Base-by-base conservation (phyloP, 2,113 vertebrate genomes). In the Globicephala melas region DNA sequence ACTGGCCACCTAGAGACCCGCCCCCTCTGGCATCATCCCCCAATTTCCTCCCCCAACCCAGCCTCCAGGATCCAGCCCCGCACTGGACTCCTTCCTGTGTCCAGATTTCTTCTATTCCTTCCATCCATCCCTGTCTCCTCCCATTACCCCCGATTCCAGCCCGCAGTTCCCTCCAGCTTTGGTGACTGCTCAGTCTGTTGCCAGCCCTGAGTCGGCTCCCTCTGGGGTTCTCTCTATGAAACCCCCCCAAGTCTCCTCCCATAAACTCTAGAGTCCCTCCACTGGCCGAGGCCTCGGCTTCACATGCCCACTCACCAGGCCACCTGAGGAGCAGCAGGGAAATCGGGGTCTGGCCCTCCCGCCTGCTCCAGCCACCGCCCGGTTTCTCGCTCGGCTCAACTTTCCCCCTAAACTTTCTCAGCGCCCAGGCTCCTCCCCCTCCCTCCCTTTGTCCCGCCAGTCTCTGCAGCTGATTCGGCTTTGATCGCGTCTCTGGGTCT, bases 321-420 rank as follows among this genome's bases (percentile, higher is more conserved):
- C 97, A 50, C 81, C 80, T 95, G 89, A 70, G 81, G 70, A 94
- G 83, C 87, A 21, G 89, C 83, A 15, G 83, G 90, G 88, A 96
- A 95, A 88, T 79, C 71, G 3, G 71, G 94, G 83, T 93, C 53
- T 12, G 88, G 92, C 92, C 80, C 73, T 47, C 67, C 50, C 0
- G 36, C 96, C 38, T 2, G 44, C 44, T 70, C 17, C 96, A 92
- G 96, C 81, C 97, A 95, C 96, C 85, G 80, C 95, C 97, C 53
- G 8, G 60, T 70, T 92, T 74, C 63, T 89, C 5, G 41, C 81
- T 71, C 77, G 3, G 92, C 92, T 96, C 84, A 92, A 96, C 95
- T 98, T 96, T 97, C 96, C 67, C 96, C 84, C 87, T 83, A 96
- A 98, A 98, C 97, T 97, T 98, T 97, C 89, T 94, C 95, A 21